Percentiles rank a stretch among this genome's conserved stretches.
Conservation (phyloP, 2,888 invertebrate genomes). For the Rhamphomyia laevipes region DNA sequence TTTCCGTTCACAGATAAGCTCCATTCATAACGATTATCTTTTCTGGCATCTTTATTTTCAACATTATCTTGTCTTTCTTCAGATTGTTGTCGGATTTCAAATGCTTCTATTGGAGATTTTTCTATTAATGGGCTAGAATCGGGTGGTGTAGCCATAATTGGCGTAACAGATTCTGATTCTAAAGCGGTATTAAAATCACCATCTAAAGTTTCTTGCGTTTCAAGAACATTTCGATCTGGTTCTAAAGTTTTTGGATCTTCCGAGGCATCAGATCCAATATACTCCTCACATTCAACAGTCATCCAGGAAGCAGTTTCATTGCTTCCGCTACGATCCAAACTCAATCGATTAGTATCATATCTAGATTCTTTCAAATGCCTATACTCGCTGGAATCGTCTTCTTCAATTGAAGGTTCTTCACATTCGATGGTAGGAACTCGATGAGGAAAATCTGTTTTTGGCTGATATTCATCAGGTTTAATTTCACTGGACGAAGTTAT, state of each 20-base stretch:
- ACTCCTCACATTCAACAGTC: conserved; percentile 55
- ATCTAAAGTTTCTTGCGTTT: conserved; percentile 48
- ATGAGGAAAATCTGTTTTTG: conserved; percentile 25
- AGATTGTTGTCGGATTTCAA: conserved; percentile 22
- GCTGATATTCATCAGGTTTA: conserved; percentile 35
- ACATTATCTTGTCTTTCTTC: conserved; percentile 38
- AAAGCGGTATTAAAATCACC: conserved; percentile 39
- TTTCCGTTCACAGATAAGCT: conserved; percentile 39
- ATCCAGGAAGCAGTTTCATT: conserved; percentile 59
- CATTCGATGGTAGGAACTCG: conserved; percentile 38
- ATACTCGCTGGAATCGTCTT: conserved; percentile 29
- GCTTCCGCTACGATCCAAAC: conserved; percentile 44
- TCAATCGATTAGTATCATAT: conserved; percentile 29
- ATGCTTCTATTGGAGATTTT: conserved; percentile 33
- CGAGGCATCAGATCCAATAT: conserved; percentile 50
- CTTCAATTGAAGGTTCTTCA: conserved; percentile 36
- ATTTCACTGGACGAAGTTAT: conserved; percentile 53
- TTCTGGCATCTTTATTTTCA: conserved; percentile 49
- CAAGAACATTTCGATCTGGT: conserved; percentile 34
- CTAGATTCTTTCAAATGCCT: conserved; percentile 30
- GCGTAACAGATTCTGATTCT: conserved; percentile 38
- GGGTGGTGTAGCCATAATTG: conserved; percentile 48
- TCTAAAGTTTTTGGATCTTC: conserved; percentile 39
- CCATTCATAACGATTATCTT: conserved; percentile 43
- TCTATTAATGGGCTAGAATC: conserved; percentile 49